phyloP scores from a whole-genome alignment of 2,113 vertebrate genomes.

The Himantopus leucocephalus region DNA sequence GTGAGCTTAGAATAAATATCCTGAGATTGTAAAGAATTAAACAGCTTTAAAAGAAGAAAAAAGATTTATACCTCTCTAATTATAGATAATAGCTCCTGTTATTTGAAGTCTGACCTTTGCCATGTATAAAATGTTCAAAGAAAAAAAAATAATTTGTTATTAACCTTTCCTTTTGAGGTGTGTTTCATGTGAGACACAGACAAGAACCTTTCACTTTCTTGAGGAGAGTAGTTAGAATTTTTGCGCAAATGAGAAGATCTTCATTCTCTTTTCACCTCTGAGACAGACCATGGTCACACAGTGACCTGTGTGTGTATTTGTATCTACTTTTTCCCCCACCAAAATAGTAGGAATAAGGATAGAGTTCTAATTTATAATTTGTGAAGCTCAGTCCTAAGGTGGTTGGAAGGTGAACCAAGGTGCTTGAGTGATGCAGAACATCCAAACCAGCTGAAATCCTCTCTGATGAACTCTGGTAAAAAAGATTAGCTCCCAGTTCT shows the following conservation, averaged over 20 bases:
- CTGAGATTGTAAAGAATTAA: background rate
- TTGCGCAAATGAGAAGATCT: background rate
- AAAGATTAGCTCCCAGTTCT: background rate
- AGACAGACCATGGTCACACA: background rate
- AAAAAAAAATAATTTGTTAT: background rate
- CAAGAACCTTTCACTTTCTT: background rate
- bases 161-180: background rate
- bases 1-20: background rate
- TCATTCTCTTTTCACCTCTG: background rate
- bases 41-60: background rate
- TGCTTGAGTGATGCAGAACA: background rate
- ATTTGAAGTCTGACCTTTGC: background rate
- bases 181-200: background rate
- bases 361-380: background rate
- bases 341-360: background rate
- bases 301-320: background rate
- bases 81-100: background rate
- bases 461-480: background rate
- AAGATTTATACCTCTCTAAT: background rate
- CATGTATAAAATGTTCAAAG: background rate
- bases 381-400: background rate
- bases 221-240: background rate
- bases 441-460: background rate
- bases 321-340: background rate
- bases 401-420: background rate